Conservation (phyloP, 2,113 vertebrate genomes). For the Albula goreensis region DNA sequence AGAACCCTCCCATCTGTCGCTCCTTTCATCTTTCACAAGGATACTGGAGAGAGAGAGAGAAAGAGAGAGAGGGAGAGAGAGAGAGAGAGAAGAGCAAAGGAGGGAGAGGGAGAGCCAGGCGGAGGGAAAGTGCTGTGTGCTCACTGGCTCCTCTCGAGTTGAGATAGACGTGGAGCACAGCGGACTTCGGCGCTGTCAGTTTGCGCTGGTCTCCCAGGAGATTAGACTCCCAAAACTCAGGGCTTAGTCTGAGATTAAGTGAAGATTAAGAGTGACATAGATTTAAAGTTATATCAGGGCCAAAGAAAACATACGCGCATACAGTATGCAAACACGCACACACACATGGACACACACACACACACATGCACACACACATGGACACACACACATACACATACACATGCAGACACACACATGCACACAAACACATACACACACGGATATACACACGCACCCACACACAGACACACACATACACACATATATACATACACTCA, state of each 20-base stretch:
- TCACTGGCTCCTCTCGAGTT: constrained; percentile 23
- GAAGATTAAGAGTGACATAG: constrained; percentile 65
- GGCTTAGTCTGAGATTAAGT: background rate
- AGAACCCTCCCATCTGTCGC: constrained; percentile 55
- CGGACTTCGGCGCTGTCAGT: constrained; percentile 37
- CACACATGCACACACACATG: background rate
- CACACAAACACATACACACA: background rate
- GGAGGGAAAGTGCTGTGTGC: constrained; percentile 40
- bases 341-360: background rate
- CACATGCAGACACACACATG: background rate
- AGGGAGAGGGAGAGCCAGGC: constrained; percentile 19
- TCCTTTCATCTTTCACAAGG: constrained; percentile 55
- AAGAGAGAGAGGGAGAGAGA: constrained; percentile 9
- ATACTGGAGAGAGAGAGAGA: constrained; percentile 34
- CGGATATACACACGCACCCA: no score
- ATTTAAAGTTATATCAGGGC: constrained; percentile 58
- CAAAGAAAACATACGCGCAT: constrained; percentile 13
- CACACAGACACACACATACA: background rate
- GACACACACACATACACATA: background rate
- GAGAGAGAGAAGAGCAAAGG: constrained; percentile 36
- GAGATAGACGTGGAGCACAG: constrained; percentile 45
- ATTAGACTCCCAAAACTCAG: constrained; percentile 27
- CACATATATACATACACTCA: background rate
- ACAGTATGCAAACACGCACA: background rate
- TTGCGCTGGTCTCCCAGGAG: constrained; percentile 45